Conservation (phyloP, 2,888 invertebrate genomes). For the Drosophila limbata region DNA sequence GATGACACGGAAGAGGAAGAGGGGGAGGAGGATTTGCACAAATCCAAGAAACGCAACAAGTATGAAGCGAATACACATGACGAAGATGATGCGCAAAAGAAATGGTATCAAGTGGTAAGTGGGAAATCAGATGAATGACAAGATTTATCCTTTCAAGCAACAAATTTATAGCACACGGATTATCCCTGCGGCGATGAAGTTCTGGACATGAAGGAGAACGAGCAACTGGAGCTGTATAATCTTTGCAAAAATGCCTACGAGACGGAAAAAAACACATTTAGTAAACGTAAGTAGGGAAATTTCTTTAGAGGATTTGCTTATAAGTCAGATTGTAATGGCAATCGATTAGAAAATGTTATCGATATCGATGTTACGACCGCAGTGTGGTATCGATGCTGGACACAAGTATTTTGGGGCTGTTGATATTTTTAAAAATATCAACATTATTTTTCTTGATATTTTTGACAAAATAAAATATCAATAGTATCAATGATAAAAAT, state of each 20-base stretch:
- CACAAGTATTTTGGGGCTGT: too few species aligned
- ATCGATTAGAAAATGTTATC: not conserved
- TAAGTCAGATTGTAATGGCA: not conserved
- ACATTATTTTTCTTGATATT: too few species aligned
- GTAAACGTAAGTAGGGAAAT: constrained; percentile 74
- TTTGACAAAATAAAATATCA: too few species aligned
- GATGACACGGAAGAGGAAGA: constrained; percentile 30
- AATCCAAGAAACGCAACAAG: constrained; percentile 51
- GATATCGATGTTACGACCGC: not conserved
- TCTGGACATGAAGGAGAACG: constrained; percentile 84
- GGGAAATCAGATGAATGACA: not conserved
- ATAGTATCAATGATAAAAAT: too few species aligned
- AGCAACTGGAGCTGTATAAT: constrained; percentile 82
- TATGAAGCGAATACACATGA: constrained; percentile 58
- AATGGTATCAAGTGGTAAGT: constrained; percentile 84
- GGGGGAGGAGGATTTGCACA: constrained; percentile 35
- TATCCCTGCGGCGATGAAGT: constrained; percentile 80
- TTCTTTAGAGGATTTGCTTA: not conserved
- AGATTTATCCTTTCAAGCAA: not conserved
- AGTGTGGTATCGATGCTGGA: not conserved
- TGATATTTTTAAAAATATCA: too few species aligned
- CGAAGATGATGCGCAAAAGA: constrained; percentile 69
- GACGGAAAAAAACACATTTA: constrained; percentile 71
- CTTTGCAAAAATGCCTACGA: constrained; percentile 82
- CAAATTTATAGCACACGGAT: constrained; percentile 75